phyloP scores from a whole-genome alignment of 2,113 vertebrate species.

The Anseranas semipalmata region DNA sequence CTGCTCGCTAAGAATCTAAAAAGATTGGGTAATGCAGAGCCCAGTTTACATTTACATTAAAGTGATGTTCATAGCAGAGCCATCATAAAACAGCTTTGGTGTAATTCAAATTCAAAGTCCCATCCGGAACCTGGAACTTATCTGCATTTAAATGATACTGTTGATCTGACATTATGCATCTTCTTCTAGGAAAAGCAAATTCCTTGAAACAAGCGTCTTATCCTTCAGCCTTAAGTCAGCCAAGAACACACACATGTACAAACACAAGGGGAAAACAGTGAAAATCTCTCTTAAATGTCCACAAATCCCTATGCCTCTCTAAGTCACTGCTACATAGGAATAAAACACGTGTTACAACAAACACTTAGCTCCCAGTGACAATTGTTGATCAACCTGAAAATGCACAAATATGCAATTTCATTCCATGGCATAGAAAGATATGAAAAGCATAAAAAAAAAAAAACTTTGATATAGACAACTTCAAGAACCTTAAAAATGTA shows the following conservation, averaged over 20 bases:
- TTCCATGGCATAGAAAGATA: neutral
- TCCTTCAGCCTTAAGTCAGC: constrained; percentile 20
- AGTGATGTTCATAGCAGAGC: neutral
- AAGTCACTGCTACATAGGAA: neutral
- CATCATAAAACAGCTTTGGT: neutral
- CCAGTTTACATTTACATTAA: constrained; percentile 10
- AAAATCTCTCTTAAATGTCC: neutral
- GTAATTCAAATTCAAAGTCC: constrained; percentile 41
- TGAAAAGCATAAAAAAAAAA: neutral
- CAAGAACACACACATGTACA: neutral
- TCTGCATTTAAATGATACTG: constrained; percentile 55
- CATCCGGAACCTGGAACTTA: constrained; percentile 28
- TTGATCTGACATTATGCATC: constrained; percentile 42
- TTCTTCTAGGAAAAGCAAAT: constrained; percentile 48
- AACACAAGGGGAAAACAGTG: neutral
- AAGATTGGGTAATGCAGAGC: neutral
- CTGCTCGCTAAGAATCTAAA: neutral
- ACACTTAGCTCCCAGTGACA: neutral
- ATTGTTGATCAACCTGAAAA: neutral
- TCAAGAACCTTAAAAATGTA: neutral
- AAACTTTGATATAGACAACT: neutral
- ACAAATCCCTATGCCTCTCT: neutral
- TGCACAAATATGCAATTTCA: neutral
- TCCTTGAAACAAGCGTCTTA: constrained; percentile 28
- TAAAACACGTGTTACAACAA: neutral